Conservation (phyloP, 2,797 vertebrate genomes). For the Echeneis naucrates region DNA sequence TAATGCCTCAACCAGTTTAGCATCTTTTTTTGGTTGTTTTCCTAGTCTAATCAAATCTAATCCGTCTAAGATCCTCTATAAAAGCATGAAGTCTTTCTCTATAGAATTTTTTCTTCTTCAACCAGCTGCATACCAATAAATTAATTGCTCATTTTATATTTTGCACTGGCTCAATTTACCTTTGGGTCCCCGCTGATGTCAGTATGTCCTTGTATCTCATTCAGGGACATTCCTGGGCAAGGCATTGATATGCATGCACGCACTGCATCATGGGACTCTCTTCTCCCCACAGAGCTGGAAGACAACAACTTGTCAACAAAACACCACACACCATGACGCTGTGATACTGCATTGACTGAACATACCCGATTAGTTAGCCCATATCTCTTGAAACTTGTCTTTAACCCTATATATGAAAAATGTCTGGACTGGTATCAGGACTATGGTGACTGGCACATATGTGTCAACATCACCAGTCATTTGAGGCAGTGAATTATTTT, state of each 20-base stretch:
- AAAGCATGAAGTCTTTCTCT: not conserved
- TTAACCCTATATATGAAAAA: conserved; percentile 78
- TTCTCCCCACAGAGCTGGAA: conserved; percentile 87
- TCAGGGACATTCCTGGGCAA: conserved; percentile 85
- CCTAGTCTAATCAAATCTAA: too few species aligned
- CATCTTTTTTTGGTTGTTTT: too few species aligned
- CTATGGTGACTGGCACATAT: conserved; percentile 80
- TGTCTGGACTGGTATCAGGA: conserved; percentile 70
- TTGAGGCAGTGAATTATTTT: conserved; percentile 76
- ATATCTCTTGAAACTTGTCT: conserved; percentile 80
- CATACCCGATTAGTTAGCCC: conserved; percentile 86
- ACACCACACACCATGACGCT: conserved; percentile 82
- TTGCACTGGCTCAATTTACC: conserved; percentile 79
- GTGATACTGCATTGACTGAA: conserved; percentile 86
- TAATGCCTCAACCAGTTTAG: not conserved
- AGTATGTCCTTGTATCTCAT: conserved; percentile 85
- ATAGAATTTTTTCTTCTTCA: not conserved
- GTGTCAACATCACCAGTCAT: conserved; percentile 81
- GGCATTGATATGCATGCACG: conserved; percentile 87
- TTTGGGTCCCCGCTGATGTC: conserved; percentile 84
- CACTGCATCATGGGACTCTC: conserved; percentile 89
- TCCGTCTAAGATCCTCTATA: too few species aligned
- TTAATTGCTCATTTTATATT: not conserved
- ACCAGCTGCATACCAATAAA: not conserved
- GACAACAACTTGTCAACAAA: conserved; percentile 87